These are phyloP conservation scores for Drosophila mauritiana DNA, from an alignment of 1,140 invertebrate species.

Conservation along the genomic window DNA sequence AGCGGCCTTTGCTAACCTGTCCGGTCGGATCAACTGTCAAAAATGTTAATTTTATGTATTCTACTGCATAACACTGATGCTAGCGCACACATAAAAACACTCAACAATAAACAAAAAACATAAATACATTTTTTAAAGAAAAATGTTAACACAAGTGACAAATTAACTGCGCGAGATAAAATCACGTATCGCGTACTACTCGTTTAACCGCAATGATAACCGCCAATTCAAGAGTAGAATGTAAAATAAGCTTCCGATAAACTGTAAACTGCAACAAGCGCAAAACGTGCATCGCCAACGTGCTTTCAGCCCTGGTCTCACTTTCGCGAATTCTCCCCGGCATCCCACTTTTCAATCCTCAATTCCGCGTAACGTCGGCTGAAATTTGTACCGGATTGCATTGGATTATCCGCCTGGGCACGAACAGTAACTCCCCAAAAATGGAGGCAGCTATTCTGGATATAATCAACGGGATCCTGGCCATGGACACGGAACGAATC, in stretches of 20 bases:
- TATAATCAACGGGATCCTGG: slow-evolving; percentile 72
- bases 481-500: slow-evolving; percentile 84
- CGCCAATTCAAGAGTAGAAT: no score
- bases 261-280: not conserved
- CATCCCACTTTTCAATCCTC: not conserved
- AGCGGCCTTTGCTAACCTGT: not conserved
- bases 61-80: not conserved
- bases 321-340: slow-evolving; percentile 30
- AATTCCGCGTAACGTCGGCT: not conserved
- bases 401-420: not conserved
- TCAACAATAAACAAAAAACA: not conserved
- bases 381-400: not conserved
- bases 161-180: no score
- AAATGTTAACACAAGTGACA: no score
- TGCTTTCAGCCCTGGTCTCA: not conserved
- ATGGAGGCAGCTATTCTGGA: slow-evolving; percentile 62
- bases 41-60: not conserved
- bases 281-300: slow-evolving; percentile 21
- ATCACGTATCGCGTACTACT: no score
- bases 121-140: no score
- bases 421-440: not conserved
- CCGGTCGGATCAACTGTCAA: not conserved
- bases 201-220: no score
- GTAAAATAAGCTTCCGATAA: no score
- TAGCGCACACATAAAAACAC: not conserved